A percentile compares a stretch with the other conserved stretches of the same genome.
phyloP scores from a whole-genome alignment of 1,140 invertebrate genomes.

The Paramacrobiotus metropolitanus region DNA sequence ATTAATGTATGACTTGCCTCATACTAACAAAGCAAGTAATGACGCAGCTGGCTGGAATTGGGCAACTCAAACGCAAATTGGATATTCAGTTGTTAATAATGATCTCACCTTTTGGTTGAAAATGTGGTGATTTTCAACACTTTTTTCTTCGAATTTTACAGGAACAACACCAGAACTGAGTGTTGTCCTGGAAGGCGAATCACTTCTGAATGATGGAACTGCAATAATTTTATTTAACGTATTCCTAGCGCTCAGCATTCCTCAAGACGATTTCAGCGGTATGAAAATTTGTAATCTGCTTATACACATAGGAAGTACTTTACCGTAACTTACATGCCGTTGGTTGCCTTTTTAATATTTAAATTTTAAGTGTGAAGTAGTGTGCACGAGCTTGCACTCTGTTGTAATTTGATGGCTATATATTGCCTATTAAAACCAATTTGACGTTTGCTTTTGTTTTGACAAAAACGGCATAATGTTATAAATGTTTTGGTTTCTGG shows the following conservation, averaged over 20 bases:
- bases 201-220: conserved; percentile 27
- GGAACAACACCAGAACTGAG: conserved; percentile 23
- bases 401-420: too few species aligned
- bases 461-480: too few species aligned
- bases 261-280: conserved; percentile 6
- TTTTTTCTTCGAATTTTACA: conserved; percentile 7
- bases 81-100: neutral
- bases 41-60: too few species aligned
- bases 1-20: too few species aligned
- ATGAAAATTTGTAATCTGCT: too few species aligned
- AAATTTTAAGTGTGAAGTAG: neutral
- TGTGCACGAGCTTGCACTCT: too few species aligned
- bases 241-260: conserved; percentile 11
- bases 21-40: too few species aligned
- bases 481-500: too few species aligned
- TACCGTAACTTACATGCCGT: neutral
- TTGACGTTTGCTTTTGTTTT: too few species aligned
- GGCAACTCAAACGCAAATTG: neutral
- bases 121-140: neutral
- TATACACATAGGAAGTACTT: too few species aligned
- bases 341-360: neutral
- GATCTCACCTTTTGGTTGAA: too few species aligned
- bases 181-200: conserved; percentile 26
- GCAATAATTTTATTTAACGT: conserved; percentile 24
- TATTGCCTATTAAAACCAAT: too few species aligned